Evolutionary conservation across 2,797 vertebrate species (phyloP).

Genomic region (Amblyopsis hoosieri): DNA sequence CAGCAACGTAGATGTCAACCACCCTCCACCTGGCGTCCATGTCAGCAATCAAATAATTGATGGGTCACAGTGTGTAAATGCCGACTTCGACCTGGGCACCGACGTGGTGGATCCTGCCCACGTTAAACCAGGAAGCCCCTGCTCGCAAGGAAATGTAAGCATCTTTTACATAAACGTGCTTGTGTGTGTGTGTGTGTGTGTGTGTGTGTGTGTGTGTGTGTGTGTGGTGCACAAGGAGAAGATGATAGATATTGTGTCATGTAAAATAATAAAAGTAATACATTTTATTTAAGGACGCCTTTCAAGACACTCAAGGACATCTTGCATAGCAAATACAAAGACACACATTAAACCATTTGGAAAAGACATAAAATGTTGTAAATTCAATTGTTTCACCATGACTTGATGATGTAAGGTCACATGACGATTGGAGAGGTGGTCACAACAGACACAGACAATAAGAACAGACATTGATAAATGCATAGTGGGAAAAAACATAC

Average conservation of each 20-base stretch:
- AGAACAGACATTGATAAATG: too few relatives aligned
- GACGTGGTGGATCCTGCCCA: constrained; percentile 88
- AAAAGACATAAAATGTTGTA: too few relatives aligned
- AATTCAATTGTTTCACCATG: too few relatives aligned
- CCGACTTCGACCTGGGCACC: constrained; percentile 82
- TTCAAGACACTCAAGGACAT: too few relatives aligned
- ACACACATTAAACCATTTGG: too few relatives aligned
- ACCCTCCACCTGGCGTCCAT: constrained; percentile 49
- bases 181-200: constrained; percentile 15
- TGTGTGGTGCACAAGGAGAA: neutral
- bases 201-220: constrained; percentile 2
- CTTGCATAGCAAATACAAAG: too few relatives aligned
- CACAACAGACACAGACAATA: too few relatives aligned
- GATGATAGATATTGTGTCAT: neutral
- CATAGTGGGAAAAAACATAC: too few relatives aligned
- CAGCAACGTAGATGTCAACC: constrained; percentile 68
- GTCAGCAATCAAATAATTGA: constrained; percentile 51
- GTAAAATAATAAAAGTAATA: neutral
- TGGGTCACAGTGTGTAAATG: constrained; percentile 75
- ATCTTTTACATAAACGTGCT: neutral
- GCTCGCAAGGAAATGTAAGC: constrained; percentile 80
- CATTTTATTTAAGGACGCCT: too few relatives aligned
- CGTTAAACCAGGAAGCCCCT: constrained; percentile 83
- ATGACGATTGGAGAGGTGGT: too few relatives aligned
- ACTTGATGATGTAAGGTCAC: too few relatives aligned